These are phyloP conservation scores for Myanophis thanlyinensis DNA, from an alignment of 2,113 vertebrate genomes.

Conservation along the genomic window DNA sequence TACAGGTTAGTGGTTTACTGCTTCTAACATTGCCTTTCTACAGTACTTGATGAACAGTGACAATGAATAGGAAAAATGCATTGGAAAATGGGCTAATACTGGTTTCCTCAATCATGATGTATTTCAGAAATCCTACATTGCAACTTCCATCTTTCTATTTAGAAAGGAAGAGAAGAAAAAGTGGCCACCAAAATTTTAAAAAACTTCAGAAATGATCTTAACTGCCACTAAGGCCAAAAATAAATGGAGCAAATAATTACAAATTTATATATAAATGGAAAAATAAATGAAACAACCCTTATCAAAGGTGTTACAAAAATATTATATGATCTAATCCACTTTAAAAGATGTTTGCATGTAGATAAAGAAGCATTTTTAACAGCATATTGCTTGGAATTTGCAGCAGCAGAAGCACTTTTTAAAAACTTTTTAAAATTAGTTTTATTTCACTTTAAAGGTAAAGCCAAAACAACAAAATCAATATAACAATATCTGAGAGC, in stretches of 20 bases:
- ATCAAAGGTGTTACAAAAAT: not conserved
- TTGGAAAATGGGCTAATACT: not conserved
- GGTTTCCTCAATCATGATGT: not conserved
- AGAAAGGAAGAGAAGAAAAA: not conserved
- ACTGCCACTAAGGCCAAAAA: not conserved
- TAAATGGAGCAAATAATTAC: not conserved
- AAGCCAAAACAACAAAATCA: not conserved
- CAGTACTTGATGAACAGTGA: not conserved
- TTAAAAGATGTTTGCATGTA: not conserved
- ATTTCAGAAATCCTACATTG: not conserved
- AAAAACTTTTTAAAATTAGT: not conserved
- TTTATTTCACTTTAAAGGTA: not conserved
- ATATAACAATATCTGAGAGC: not conserved
- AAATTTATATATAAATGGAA: not conserved
- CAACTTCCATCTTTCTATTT: not conserved
- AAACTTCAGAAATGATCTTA: not conserved
- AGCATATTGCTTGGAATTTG: not conserved
- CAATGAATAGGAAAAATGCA: not conserved
- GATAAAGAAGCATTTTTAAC: not conserved
- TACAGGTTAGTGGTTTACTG: not conserved
- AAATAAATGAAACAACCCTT: not conserved
- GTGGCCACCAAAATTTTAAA: not conserved
- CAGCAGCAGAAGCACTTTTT: not conserved
- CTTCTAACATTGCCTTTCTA: too few relatives aligned
- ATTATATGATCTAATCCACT: not conserved